These are phyloP conservation scores for Lasioglossum calceatum DNA, from an alignment of 2,888 invertebrate genomes.

Conservation along the genomic window DNA sequence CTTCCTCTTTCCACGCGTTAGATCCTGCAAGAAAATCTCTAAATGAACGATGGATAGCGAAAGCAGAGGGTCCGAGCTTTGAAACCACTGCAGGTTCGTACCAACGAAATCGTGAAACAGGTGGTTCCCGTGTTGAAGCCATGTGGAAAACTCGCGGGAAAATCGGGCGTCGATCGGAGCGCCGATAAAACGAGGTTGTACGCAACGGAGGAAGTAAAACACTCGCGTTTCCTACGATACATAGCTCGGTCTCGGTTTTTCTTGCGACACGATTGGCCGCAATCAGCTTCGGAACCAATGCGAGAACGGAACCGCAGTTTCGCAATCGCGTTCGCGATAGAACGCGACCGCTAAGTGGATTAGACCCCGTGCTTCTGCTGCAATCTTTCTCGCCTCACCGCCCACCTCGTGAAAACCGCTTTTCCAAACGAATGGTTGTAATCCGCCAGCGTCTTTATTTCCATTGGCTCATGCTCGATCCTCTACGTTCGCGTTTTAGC, in stretches of 20 bases:
- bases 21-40: no score
- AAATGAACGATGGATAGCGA: no score
- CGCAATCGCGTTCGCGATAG: conserved; percentile 55
- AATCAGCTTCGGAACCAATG: conserved; percentile 45
- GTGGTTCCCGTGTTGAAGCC: not conserved
- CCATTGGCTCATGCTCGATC: not conserved
- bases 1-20: no score
- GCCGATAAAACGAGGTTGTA: not conserved
- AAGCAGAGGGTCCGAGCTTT: no score
- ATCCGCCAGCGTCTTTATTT: not conserved
- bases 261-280: conserved; percentile 42
- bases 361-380: conserved; percentile 59
- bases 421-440: not conserved
- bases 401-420: not conserved
- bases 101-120: not conserved
- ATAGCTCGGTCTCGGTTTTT: conserved; percentile 9
- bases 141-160: not conserved
- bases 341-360: conserved; percentile 70
- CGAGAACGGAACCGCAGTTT: conserved; percentile 64
- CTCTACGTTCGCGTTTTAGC: not conserved
- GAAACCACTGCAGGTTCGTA: not conserved
- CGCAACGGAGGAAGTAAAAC: conserved; percentile 55
- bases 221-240: conserved; percentile 41
- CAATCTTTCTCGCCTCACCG: conserved; percentile 45
- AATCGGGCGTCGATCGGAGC: not conserved